Base-by-base conservation (phyloP, 2,888 invertebrate genomes). In the Phalera bucephala region DNA sequence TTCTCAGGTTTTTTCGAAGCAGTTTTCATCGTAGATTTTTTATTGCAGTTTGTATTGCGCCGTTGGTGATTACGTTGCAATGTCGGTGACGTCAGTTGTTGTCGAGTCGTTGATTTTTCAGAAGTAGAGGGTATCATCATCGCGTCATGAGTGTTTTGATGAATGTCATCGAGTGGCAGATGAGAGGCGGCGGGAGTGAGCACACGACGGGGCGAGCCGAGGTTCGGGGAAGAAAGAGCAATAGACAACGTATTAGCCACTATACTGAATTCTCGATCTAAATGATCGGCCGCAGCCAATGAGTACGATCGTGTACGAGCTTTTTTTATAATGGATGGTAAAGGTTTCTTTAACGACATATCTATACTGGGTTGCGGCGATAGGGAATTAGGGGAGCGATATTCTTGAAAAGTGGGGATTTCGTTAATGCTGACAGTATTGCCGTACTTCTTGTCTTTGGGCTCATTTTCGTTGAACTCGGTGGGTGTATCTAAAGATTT, bases 221-320 rank as follows among this genome's bases (percentile, higher is more conserved):
- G 78, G 68, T 77, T 81, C 67, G 91, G 77, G 83, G 92, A 90
- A 91, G 91, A 92, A 65, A 90, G 78, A 87, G 85, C 85, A 84
- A 82, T 68, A 85, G 74, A 86, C 89, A 91, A 62, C 89, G 85
- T 90, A 88, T 92, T 92, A 92, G 91, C 90, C 78, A 89, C 80
- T 80, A 75, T 80, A 85, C 86, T 86, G 64, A 75, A 72, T 61
- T 83, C 75, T 64, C 67, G 64, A 64, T 80, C 76, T 79, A 85
- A 70, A 71, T 78, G 79, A 58, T 77, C 56, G 40, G 67, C 63
- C 49, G 76, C 63, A 59, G 75, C 71, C 70, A 84, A 47, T 59
- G 84, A 83, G 60, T 70, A 69, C 32, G 84, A 79, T 47, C 84
- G 74, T 48, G 62, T 53, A 28, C 77, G 78, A 78, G 80, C 72